phyloP scores from a whole-genome alignment of 2,797 vertebrate genomes.

The Anguilla megastoma region DNA sequence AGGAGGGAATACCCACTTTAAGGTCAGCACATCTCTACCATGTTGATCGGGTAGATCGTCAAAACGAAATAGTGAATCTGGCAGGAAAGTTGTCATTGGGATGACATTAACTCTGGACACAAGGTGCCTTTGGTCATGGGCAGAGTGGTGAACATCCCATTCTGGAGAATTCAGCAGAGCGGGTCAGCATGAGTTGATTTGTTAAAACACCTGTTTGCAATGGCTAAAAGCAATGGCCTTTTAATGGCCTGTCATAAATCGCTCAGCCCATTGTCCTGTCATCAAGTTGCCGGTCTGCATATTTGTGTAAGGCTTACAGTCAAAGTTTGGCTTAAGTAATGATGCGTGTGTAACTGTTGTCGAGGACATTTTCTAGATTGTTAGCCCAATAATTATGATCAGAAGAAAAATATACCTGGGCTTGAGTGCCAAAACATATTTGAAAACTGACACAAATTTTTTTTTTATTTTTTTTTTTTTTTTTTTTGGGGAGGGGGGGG shows the following conservation, averaged over 20 bases:
- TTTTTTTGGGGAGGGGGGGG: too few relatives aligned
- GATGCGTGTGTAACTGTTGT: not conserved
- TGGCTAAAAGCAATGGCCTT: conserved; percentile 64
- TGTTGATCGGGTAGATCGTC: too few relatives aligned
- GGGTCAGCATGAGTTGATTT: conserved; percentile 55
- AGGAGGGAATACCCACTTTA: not conserved
- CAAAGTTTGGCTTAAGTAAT: conserved; percentile 58
- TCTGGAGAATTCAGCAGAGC: conserved; percentile 47
- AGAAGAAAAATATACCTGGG: not conserved
- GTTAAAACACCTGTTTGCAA: conserved; percentile 74
- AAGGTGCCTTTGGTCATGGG: conserved; percentile 39
- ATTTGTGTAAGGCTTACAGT: conserved; percentile 52
- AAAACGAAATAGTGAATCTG: conserved; percentile 40
- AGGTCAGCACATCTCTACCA: not conserved
- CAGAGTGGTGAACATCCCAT: not conserved
- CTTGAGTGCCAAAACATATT: conserved; percentile 33
- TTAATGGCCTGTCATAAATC: conserved; percentile 74
- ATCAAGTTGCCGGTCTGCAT: conserved; percentile 64
- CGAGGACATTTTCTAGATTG: not conserved
- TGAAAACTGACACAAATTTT: conserved; percentile 39
- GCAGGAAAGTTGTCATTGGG: conserved; percentile 36
- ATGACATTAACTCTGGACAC: conserved; percentile 26
- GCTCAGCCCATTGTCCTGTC: conserved; percentile 73
- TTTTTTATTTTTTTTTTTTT: not conserved
- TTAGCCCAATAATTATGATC: not conserved